Percentiles rank a stretch among this genome's conserved stretches.
These are phyloP conservation scores for Colletes latitarsis DNA, from an alignment of 1,140 invertebrate species.

Conservation along the genomic window DNA sequence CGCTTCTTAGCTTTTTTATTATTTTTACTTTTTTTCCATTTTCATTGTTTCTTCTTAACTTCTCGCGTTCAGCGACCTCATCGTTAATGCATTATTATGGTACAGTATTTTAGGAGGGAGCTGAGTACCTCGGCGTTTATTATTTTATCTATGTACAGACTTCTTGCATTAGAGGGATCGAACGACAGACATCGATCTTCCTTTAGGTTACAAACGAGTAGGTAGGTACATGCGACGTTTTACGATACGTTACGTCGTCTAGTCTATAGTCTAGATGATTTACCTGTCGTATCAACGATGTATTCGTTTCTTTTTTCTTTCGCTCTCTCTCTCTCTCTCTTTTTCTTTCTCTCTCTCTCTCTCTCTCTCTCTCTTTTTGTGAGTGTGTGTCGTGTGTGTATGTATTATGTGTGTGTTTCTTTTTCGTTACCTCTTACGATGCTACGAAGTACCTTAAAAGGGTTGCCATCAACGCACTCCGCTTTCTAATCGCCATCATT, in stretches of 20 bases:
- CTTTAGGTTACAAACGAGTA: conserved; percentile 53
- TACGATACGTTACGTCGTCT: conserved; percentile 41
- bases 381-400: not conserved
- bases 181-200: conserved; percentile 53
- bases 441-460: conserved; percentile 4
- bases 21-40: conserved; percentile 22
- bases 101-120: conserved; percentile 60
- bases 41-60: conserved; percentile 15
- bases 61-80: conserved; percentile 29
- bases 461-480: conserved; percentile 14
- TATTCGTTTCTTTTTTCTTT: conserved; percentile 7
- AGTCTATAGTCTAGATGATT: conserved; percentile 52
- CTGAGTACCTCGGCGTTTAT: conserved; percentile 55
- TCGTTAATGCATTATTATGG: conserved; percentile 39
- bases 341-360: no score
- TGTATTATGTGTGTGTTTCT: conserved; percentile 2
- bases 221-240: conserved; percentile 49
- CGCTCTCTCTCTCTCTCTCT: not conserved
- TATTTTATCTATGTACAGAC: conserved; percentile 51
- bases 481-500: not conserved
- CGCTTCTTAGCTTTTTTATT: conserved; percentile 55
- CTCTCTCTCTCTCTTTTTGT: no score
- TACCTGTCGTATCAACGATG: conserved; percentile 32
- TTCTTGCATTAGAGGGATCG: conserved; percentile 39
- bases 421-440: not conserved